Evolutionary conservation across 1,140 invertebrate species (phyloP).

Genomic region (Drosophila pallidifrons): DNA sequence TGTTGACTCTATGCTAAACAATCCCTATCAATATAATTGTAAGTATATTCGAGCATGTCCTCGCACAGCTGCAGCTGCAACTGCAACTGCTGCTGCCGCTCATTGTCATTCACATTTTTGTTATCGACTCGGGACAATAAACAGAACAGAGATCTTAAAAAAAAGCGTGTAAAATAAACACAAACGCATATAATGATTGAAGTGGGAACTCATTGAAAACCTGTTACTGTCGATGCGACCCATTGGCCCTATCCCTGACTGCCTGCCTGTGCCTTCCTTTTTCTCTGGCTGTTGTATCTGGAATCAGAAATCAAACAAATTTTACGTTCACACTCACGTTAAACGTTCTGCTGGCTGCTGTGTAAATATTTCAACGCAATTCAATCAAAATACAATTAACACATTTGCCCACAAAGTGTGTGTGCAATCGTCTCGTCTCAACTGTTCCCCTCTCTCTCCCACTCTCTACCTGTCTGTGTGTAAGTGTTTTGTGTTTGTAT

Average conservation of each 20-base stretch:
- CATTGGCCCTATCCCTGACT: background rate
- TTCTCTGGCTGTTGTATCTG: constrained; percentile 2
- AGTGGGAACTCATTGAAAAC: constrained; percentile 43
- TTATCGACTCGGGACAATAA: constrained; percentile 9
- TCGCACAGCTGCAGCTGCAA: constrained; percentile 1
- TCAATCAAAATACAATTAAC: constrained; percentile 79
- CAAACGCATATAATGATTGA: constrained; percentile 5
- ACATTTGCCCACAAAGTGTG: constrained; percentile 39
- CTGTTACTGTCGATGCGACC: constrained; percentile 44
- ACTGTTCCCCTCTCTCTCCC: background rate
- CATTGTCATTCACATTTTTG: constrained; percentile 26
- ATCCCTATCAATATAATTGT: constrained; percentile 3
- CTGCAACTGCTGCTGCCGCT: constrained; percentile 20
- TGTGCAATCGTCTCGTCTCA: background rate
- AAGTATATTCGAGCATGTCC: constrained; percentile 2
- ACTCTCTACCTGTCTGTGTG: background rate
- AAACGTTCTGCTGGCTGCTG: constrained; percentile 32
- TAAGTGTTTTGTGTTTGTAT: constrained; percentile 35
- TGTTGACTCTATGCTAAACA: constrained; percentile 2
- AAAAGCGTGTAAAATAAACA: constrained; percentile 38
- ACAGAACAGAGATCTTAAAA: constrained; percentile 18
- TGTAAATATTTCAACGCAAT: constrained; percentile 66
- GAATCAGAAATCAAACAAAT: constrained; percentile 39
- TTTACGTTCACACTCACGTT: constrained; percentile 1
- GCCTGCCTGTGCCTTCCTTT: background rate